Percentiles rank a stretch among this genome's conserved stretches.
phyloP scores from a whole-genome alignment of 2,888 invertebrate species.

The Cabera pusaria region DNA sequence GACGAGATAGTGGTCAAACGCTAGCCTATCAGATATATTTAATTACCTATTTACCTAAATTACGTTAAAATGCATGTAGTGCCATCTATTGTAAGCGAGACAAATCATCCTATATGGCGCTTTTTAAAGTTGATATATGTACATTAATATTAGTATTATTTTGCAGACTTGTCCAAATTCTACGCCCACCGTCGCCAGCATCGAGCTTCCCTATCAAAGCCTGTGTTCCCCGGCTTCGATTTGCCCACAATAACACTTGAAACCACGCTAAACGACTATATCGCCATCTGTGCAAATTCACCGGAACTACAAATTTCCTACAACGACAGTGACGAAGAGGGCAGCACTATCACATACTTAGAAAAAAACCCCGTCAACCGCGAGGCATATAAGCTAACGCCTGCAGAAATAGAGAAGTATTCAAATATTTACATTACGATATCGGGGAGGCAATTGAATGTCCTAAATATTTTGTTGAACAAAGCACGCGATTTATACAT shows the following conservation, averaged over 20 bases:
- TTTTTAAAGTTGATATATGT: too few species aligned
- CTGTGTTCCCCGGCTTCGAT: conserved; percentile 36
- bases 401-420: conserved; percentile 50
- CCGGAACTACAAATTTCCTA: conserved; percentile 6
- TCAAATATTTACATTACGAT: conserved; percentile 43
- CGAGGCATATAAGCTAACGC: conserved; percentile 38
- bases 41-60: too few species aligned
- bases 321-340: conserved; percentile 31
- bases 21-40: too few species aligned
- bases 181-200: conserved; percentile 49
- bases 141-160: too few species aligned
- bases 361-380: conserved; percentile 22
- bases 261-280: conserved; percentile 39
- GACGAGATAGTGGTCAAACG: too few species aligned
- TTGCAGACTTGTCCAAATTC: conserved; percentile 43
- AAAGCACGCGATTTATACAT: conserved; percentile 53
- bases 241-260: conserved; percentile 37
- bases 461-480: conserved; percentile 48
- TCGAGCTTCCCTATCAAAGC: conserved; percentile 45
- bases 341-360: conserved; percentile 43
- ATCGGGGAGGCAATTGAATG: conserved; percentile 44
- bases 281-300: conserved; percentile 37
- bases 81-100: too few species aligned
- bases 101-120: too few species aligned
- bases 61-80: too few species aligned